A percentile compares a stretch with the other conserved stretches of the same genome.
Conservation (phyloP, 2,888 invertebrate species). For the Lasioglossum oenotherae region DNA sequence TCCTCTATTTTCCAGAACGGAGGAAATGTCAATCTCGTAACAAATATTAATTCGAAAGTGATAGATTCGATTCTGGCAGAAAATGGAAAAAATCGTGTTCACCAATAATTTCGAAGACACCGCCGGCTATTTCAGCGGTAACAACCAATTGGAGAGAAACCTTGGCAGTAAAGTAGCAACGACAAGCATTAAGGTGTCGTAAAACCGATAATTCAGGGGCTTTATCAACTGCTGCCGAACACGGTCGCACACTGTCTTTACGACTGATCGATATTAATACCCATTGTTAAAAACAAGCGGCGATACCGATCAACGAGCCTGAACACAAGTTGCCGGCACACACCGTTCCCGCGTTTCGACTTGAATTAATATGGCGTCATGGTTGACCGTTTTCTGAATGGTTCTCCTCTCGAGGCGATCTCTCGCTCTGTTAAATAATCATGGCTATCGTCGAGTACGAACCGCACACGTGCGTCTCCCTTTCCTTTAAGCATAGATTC, state of each 20-base stretch:
- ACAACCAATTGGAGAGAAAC: slow-evolving; percentile 50
- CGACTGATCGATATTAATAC: slow-evolving; percentile 64
- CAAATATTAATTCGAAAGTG: not conserved
- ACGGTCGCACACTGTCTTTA: slow-evolving; percentile 61
- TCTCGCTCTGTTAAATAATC: slow-evolving; percentile 2
- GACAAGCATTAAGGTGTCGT: slow-evolving; percentile 60
- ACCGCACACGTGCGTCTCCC: not conserved
- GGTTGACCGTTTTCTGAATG: slow-evolving; percentile 9
- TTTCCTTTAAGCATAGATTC: not conserved
- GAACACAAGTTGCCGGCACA: slow-evolving; percentile 49
- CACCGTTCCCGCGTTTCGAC: slow-evolving; percentile 27
- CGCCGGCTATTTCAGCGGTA: slow-evolving; percentile 30
- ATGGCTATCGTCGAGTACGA: slow-evolving; percentile 8
- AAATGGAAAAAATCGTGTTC: too few species aligned
- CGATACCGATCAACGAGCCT: slow-evolving; percentile 58
- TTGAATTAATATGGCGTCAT: slow-evolving; percentile 44
- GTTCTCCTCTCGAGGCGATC: slow-evolving; percentile 9
- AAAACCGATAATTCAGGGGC: slow-evolving; percentile 66
- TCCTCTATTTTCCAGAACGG: not conserved
- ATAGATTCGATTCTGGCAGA: not conserved
- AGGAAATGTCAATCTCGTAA: not conserved
- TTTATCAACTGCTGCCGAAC: slow-evolving; percentile 66
- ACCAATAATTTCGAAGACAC: not conserved
- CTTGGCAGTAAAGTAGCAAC: slow-evolving; percentile 54
- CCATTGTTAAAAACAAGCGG: slow-evolving; percentile 63